These are phyloP conservation scores for Brachynemurus nebulosus DNA, from an alignment of 2,888 invertebrate genomes.

Conservation along the genomic window DNA sequence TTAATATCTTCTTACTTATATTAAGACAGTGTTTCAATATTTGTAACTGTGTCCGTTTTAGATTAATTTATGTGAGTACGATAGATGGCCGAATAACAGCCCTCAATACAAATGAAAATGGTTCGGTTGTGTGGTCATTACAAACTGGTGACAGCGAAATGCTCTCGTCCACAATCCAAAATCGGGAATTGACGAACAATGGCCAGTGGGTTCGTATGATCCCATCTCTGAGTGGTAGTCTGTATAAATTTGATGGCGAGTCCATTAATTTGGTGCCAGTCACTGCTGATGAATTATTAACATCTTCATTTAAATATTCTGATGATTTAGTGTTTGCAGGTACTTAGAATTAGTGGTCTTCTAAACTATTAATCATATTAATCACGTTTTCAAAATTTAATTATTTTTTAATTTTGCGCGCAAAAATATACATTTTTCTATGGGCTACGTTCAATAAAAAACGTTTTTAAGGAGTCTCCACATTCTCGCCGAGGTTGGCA, in stretches of 20 bases:
- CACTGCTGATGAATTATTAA: constrained; percentile 71
- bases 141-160: constrained; percentile 62
- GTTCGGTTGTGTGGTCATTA: constrained; percentile 63
- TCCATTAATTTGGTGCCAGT: constrained; percentile 78
- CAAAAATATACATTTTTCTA: no score
- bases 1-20: no score
- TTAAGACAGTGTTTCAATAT: no score
- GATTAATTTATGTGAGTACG: constrained; percentile 57
- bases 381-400: no score
- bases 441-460: neutral
- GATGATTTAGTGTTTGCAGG: constrained; percentile 75
- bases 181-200: constrained; percentile 68
- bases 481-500: no score
- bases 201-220: constrained; percentile 81
- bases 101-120: constrained; percentile 52
- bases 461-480: no score
- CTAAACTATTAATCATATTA: no score
- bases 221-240: constrained; percentile 80
- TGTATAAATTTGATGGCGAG: constrained; percentile 86
- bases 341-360: no score
- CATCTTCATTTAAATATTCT: constrained; percentile 75
- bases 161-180: constrained; percentile 79
- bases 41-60: neutral
- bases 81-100: constrained; percentile 81
- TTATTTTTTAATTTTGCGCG: no score